Evolutionary conservation across 1,140 invertebrate species (phyloP).

Genomic region (Formica exsecta): DNA sequence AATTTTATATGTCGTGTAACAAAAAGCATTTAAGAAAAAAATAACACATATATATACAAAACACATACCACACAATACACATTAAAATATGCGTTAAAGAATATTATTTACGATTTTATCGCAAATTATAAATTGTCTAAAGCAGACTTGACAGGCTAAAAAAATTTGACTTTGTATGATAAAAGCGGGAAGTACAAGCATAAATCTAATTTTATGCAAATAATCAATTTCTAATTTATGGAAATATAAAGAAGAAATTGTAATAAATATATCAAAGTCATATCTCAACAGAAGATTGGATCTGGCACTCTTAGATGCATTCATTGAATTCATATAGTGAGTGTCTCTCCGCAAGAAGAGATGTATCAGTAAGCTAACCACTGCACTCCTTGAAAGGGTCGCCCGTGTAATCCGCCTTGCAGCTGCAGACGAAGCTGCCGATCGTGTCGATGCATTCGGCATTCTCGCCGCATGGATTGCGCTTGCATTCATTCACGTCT

Average conservation of each 20-base stretch:
- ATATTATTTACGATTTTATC: too few species aligned
- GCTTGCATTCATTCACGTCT: conserved; percentile 96
- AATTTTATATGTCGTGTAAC: too few species aligned
- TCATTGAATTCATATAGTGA: neutral
- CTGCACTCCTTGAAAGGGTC: conserved; percentile 93
- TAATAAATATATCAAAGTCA: neutral
- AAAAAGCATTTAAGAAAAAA: too few species aligned
- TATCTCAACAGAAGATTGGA: neutral
- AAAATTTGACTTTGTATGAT: neutral
- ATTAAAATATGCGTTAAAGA: too few species aligned
- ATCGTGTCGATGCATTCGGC: conserved; percentile 94
- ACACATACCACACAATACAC: too few species aligned
- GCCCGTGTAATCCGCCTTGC: conserved; percentile 94
- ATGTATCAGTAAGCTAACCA: conserved; percentile 84
- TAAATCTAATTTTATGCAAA: conserved; percentile 12
- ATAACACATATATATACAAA: too few species aligned
- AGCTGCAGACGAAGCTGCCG: conserved; percentile 94
- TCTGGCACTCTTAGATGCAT: neutral
- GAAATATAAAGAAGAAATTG: neutral
- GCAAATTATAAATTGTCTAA: too few species aligned
- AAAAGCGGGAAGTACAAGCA: neutral
- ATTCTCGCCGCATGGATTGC: conserved; percentile 94
- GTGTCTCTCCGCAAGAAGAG: neutral
- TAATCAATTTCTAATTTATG: neutral
- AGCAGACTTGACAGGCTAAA: neutral